Conservation (phyloP, 2,888 invertebrate genomes). For the Villa cingulata region DNA sequence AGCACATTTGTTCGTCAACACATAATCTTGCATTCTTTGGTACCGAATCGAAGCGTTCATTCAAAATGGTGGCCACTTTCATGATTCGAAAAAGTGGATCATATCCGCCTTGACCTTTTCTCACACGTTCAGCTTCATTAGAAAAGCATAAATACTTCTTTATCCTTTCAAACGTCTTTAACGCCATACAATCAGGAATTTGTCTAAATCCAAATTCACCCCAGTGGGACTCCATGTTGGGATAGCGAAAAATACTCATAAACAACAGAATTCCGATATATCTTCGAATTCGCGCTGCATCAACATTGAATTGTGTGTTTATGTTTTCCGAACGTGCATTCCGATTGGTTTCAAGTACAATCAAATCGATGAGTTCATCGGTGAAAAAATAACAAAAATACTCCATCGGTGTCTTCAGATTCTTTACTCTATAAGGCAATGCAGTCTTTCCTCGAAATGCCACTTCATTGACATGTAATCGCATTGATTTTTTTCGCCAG, state of each 20-base stretch:
- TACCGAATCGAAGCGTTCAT: constrained; percentile 14
- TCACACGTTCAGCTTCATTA: constrained; percentile 3
- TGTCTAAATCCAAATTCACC: constrained; percentile 9
- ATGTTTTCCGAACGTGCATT: neutral
- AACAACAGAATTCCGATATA: neutral
- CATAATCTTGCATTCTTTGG: constrained; percentile 14
- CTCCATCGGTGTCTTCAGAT: no score
- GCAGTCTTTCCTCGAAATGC: no score
- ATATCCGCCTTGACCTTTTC: constrained; percentile 13
- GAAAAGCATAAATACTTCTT: no score
- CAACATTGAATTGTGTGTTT: neutral
- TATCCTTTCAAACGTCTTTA: constrained; percentile 6
- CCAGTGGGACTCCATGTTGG: constrained; percentile 11
- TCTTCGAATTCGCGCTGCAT: neutral
- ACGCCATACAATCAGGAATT: constrained; percentile 6
- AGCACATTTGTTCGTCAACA: no score
- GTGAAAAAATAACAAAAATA: no score
- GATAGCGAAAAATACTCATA: constrained; percentile 8
- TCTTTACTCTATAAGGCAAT: no score
- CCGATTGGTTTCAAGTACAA: neutral
- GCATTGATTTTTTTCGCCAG: no score
- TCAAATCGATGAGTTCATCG: no score
- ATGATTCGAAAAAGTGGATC: constrained; percentile 14
- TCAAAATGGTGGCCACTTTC: constrained; percentile 11
- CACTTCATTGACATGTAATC: no score